Evolutionary conservation across 2,797 vertebrate species (phyloP), one percentile per base, ranked within the genome.

Genomic region (Otus scops): DNA sequence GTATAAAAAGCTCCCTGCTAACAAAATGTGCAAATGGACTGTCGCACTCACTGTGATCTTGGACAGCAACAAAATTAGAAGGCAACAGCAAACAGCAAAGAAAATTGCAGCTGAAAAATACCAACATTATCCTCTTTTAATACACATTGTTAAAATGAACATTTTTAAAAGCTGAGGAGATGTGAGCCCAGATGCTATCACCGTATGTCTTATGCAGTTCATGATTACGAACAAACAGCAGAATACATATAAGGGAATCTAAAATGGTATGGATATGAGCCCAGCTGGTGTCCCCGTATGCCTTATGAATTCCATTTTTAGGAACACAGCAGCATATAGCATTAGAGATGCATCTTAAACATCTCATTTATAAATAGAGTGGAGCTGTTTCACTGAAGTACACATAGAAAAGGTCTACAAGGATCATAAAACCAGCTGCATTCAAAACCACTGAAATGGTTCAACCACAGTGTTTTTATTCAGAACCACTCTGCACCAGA

Each of bases 231-330:
- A 92, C 14, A 76, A 93, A 83, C 74, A 89, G 77, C 59, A 73
- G 85, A 97, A 93, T 78, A 96, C 88, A 78, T 81, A 82, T 68
- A 92, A 95, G 82, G 47, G 47, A 84, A 51, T 92, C 75, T 88
- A 59, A 97, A 97, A 92, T 23, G 53, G 63, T 93, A 92, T 82
- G 85, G 94, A 95, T 92, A 56, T 9, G 17, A 95, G 92, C 96
- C 95, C 97, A 97, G 97, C 96, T 98, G 96, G 91, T 96, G 93
- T 97, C 93, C 96, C 90, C 94, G 88, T 93, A 93, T 95, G 96
- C 93, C 94, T 96, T 92, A 89, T 19, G 51, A 95, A 91, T 95
- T 96, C 97, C 80, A 74, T 71, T 95, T 95, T 97, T 97, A 93
- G 93, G 90, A 95, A 95, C 75, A 81, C 38, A 87, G 69, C 69